These are phyloP conservation scores for Drosophila pegasa DNA, from an alignment of 2,888 invertebrate genomes.

Conservation along the genomic window DNA sequence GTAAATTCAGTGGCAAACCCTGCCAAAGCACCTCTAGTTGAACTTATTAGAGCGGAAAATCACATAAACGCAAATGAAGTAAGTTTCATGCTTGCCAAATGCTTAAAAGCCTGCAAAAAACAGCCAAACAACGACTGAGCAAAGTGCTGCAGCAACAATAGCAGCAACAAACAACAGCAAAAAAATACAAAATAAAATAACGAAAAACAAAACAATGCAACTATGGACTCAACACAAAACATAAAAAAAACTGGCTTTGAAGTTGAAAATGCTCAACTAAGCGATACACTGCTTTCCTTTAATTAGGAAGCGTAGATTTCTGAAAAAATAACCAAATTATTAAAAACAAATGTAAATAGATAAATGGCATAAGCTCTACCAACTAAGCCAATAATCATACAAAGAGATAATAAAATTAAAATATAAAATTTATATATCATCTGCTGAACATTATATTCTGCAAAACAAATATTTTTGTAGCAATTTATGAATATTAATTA, in stretches of 20 bases:
- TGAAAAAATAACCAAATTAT: no score
- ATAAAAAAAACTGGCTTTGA: background rate
- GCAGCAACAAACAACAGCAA: conserved; percentile 24
- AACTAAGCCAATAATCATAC: no score
- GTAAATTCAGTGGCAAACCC: background rate
- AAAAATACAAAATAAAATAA: conserved; percentile 10
- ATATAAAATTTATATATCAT: no score
- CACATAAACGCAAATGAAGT: conserved; percentile 76
- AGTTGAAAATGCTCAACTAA: background rate
- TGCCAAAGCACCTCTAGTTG: conserved; percentile 37
- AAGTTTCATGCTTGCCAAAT: conserved; percentile 69
- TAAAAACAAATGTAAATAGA: no score
- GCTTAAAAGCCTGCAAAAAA: conserved; percentile 69
- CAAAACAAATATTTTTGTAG: no score
- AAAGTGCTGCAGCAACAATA: conserved; percentile 11
- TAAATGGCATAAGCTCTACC: no score
- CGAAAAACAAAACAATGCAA: conserved; percentile 24
- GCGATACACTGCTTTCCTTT: background rate
- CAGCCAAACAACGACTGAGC: conserved; percentile 40
- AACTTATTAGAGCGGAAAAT: conserved; percentile 75
- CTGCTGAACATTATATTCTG: no score
- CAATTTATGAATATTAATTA: no score
- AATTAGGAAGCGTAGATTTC: background rate
- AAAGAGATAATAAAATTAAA: no score
- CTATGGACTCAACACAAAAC: conserved; percentile 22